Base-by-base conservation (phyloP, 2,888 invertebrate genomes). In the Standfussiana lucernea region DNA sequence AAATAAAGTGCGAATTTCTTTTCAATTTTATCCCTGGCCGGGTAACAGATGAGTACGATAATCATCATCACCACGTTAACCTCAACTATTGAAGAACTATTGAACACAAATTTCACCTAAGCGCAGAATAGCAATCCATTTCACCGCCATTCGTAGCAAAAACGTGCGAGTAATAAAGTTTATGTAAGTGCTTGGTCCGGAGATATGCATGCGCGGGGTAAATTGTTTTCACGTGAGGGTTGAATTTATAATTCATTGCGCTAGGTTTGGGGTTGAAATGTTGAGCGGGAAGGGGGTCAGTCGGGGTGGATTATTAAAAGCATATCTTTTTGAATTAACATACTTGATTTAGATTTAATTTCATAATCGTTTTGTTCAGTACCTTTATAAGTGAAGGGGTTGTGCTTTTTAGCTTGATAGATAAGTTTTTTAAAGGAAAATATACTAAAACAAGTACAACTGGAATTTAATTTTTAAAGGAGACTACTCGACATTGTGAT, bases 241-340 rank as follows among this genome's bases (percentile, higher is more conserved):
- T 64, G 75, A 82, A 89, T 88, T 85, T 87, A 86, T 85, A 89
- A 88, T 86, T 89, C 78, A 89, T 83, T 74, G 77, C 81, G 80
- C 74, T 73, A 67, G 66, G 74, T 56, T 72, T 72, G 64, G 56
- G 75, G 64, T 66, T 66, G 79, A 80, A 81, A 81, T 75, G 77
- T 73, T 76, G 59, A 76, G 72, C 56, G 62, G 45, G 45, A 73
- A 78, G n/a, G 45, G 45, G 73, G 69, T 79, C 61, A 72, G 59
- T 59, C 35, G 2, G 56, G n/a, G 62, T 35, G 50, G 66, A 72
- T 74, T 74, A 74, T 66, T 69, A 73, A 66, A 72, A 47, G 59
- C 56, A 45, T 18, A 47, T 66, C 40, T 72, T 61, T 73, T 47
- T 66, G 13, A 40, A 21, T 62, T 18, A 61, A 35, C n/a, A 32